Evolutionary conservation across 2,797 vertebrate genomes (phyloP).

Genomic region (Notoglanidium macrostoma): DNA sequence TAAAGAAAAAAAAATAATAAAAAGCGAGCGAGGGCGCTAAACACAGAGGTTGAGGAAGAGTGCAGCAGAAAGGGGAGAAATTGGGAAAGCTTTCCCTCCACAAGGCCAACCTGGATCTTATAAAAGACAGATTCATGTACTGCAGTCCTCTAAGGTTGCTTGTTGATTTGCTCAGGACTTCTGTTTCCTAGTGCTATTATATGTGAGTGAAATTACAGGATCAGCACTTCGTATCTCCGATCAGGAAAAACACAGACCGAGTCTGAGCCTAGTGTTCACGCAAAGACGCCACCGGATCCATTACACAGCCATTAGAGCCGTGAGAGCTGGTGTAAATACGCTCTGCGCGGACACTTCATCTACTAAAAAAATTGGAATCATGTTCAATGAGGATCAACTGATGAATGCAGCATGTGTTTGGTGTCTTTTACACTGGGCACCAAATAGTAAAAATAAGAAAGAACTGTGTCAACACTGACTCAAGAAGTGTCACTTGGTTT

Average conservation of each 20-base stretch:
- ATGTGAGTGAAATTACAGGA: slow-evolving; percentile 48
- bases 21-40: neutral
- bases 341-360: neutral
- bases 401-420: neutral
- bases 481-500: neutral
- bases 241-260: slow-evolving; percentile 35
- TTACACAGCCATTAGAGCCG: slow-evolving; percentile 8
- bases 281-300: slow-evolving; percentile 15
- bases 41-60: slow-evolving; percentile 34
- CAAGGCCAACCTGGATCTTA: slow-evolving; percentile 68
- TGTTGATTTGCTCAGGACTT: slow-evolving; percentile 55
- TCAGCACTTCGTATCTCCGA: slow-evolving; percentile 48
- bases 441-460: neutral
- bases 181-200: slow-evolving; percentile 54
- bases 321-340: neutral
- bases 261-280: slow-evolving; percentile 2
- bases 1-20: neutral
- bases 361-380: neutral
- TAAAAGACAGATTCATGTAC: slow-evolving; percentile 64
- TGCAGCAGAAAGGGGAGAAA: slow-evolving; percentile 14
- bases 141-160: slow-evolving; percentile 63
- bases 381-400: neutral
- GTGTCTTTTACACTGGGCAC: neutral
- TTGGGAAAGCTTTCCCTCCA: slow-evolving; percentile 65
- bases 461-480: neutral